A percentile compares a stretch with the other conserved stretches of the same genome.
Evolutionary conservation across 2,797 vertebrate species (phyloP).

Genomic region (Eupleurogrammus muticus): DNA sequence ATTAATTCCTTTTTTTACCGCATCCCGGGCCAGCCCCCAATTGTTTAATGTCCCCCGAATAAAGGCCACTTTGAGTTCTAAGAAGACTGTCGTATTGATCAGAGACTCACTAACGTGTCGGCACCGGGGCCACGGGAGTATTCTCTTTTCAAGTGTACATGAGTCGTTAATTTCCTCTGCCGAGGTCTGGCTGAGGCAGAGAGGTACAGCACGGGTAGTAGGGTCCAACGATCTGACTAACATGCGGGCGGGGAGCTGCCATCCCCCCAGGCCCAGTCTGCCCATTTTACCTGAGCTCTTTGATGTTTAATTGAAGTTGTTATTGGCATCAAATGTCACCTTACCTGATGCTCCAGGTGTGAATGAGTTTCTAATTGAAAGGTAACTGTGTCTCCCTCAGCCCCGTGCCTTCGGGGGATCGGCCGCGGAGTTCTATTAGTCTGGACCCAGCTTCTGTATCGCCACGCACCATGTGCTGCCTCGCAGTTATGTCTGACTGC

Average conservation of each 20-base stretch:
- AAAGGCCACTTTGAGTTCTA: conserved; percentile 54
- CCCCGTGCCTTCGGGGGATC: conserved; percentile 59
- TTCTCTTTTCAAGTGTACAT: conserved; percentile 65
- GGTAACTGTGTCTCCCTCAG: conserved; percentile 73
- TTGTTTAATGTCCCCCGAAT: conserved; percentile 68
- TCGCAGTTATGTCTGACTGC: conserved; percentile 70
- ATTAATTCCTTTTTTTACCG: conserved; percentile 45
- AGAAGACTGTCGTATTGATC: conserved; percentile 64
- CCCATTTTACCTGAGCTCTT: conserved; percentile 78
- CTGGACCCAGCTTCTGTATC: conserved; percentile 66
- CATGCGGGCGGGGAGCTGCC: conserved; percentile 51
- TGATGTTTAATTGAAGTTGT: conserved; percentile 88
- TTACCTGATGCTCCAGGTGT: conserved; percentile 81
- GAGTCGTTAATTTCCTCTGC: conserved; percentile 70
- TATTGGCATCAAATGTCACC: conserved; percentile 84
- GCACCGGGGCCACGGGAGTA: conserved; percentile 50
- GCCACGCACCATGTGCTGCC: conserved; percentile 69
- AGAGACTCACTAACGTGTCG: conserved; percentile 66
- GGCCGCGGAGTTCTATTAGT: conserved; percentile 68
- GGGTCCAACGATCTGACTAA: conserved; percentile 55
- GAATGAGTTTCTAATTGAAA: conserved; percentile 83
- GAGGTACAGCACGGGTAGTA: conserved; percentile 56
- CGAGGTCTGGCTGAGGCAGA: conserved; percentile 53
- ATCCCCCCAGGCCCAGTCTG: conserved; percentile 68
- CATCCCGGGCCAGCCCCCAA: conserved; percentile 22